Evolutionary conservation across 2,888 invertebrate genomes (phyloP).

Genomic region (Drosophila neotestacea): DNA sequence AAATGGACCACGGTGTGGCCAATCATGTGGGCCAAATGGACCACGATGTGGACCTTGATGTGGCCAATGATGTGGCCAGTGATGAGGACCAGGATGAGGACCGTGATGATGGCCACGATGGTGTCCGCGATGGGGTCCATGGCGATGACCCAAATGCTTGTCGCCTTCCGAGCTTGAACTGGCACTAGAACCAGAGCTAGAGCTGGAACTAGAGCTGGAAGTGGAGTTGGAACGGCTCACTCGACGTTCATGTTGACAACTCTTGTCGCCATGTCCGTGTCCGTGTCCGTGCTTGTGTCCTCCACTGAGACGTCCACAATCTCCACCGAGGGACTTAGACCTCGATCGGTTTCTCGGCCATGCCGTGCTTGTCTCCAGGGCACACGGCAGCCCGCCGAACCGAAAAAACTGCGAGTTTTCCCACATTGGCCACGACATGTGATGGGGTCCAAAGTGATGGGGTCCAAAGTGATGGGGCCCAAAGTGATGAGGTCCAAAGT

Average conservation of each 20-base stretch:
- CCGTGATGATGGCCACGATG: constrained; percentile 22
- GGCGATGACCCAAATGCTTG: constrained; percentile 5
- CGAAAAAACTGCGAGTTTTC: constrained; percentile 67
- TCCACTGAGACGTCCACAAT: constrained; percentile 34
- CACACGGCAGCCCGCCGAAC: constrained; percentile 64
- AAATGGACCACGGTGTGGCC: no score
- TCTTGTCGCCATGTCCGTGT: constrained; percentile 58
- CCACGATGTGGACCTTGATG: constrained; percentile 8
- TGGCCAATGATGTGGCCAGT: background rate
- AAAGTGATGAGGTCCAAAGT: constrained; percentile 23
- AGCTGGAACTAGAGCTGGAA: constrained; percentile 41
- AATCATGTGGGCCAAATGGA: no score
- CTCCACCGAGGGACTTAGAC: constrained; percentile 34
- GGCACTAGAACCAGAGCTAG: constrained; percentile 32
- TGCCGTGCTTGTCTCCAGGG: constrained; percentile 44
- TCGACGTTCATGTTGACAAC: constrained; percentile 58
- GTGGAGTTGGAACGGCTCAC: constrained; percentile 44
- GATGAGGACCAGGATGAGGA: constrained; percentile 1
- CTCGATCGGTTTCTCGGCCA: constrained; percentile 29
- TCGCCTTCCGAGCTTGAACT: constrained; percentile 38
- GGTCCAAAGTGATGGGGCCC: constrained; percentile 41
- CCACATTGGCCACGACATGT: constrained; percentile 22
- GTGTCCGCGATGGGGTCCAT: constrained; percentile 9
- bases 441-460: constrained; percentile 29
- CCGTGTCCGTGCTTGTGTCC: constrained; percentile 8